phyloP scores from a whole-genome alignment of 2,113 vertebrate species.

The Ranitomeya variabilis region DNA sequence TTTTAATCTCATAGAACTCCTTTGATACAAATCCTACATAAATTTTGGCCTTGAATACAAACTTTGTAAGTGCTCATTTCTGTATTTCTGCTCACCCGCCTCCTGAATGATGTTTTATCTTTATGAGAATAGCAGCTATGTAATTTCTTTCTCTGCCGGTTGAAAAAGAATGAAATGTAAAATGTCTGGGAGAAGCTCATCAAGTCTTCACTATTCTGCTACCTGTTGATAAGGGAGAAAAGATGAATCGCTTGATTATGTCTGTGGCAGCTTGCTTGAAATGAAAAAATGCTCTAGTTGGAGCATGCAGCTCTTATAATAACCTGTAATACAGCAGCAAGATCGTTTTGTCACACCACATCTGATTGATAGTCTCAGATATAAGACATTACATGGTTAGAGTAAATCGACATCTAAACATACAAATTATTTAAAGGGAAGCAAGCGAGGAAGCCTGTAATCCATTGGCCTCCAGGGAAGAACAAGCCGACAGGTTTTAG shows the following conservation, averaged over 20 bases:
- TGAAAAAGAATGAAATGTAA: constrained; percentile 60
- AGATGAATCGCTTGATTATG: constrained; percentile 81
- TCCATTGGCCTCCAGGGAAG: constrained; percentile 73
- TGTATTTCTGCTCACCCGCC: neutral
- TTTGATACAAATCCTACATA: neutral
- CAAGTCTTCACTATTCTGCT: constrained; percentile 67
- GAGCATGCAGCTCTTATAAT: constrained; percentile 83
- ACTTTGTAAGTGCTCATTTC: neutral
- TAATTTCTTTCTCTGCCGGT: constrained; percentile 38
- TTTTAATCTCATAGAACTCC: neutral
- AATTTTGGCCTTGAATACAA: neutral
- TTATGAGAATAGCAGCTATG: constrained; percentile 6
- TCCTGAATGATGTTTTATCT: constrained; percentile 7
- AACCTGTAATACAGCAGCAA: constrained; percentile 85
- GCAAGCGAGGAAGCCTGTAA: constrained; percentile 61
- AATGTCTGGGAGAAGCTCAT: constrained; percentile 71
- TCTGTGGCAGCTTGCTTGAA: constrained; percentile 75
- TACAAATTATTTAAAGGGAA: constrained; percentile 98
- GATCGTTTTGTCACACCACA: constrained; percentile 78
- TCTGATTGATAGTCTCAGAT: constrained; percentile 87
- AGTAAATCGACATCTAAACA: constrained; percentile 91
- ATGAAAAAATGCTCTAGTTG: constrained; percentile 78
- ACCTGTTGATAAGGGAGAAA: constrained; percentile 80
- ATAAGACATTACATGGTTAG: constrained; percentile 81
- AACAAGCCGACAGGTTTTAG: constrained; percentile 80